Base-by-base conservation (phyloP, 2,113 vertebrate species). In the Aix galericulata region DNA sequence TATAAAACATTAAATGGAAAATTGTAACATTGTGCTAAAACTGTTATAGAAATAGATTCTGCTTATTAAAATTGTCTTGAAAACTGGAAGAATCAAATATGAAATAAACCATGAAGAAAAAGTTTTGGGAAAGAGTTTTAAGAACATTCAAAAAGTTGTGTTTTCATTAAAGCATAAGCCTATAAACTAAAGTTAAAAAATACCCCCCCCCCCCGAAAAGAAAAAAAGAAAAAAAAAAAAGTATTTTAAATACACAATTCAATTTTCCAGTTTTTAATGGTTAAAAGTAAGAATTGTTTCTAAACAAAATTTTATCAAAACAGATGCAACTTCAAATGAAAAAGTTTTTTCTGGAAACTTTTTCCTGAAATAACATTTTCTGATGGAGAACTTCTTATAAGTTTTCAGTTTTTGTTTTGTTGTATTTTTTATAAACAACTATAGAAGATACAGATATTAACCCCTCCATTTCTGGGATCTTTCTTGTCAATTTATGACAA, bases 171-270 rank as follows among this genome's bases (percentile, higher is more conserved):
- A 80, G n/a, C 0, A 0, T n/a, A 68, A 72, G 52, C 2, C 2
- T 59, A 18, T 11, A 68, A 82, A 55, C 1, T 16, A 71, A 32
- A 74, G 32, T 58, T 75, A 3, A 72, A n/a, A 94, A 88, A 38
- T 18, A 32, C 17, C 1, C 0, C 0, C 1, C 0, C 5, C 0
- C 40, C 40, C 40, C 40, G 5, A 12, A 40, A 40, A 13, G 13
- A 40, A 40, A 40, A 40, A 40, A 40, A 3, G 3, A 40, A 40
- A 40, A 40, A 40, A 5, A 44, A 78, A 52, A 2, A 7, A 15
- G 3, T 48, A 42, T 15, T 56, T 8, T 7, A 91, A 83, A 66
- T 40, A 29, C 1, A 38, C 1, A 23, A 11, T 34, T 56, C 5
- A 34, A 6, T 66, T 56, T 64, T 52, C 5, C 6, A 31, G 2